Conservation (phyloP, 2,113 vertebrate genomes). For the Chamaea fasciata region DNA sequence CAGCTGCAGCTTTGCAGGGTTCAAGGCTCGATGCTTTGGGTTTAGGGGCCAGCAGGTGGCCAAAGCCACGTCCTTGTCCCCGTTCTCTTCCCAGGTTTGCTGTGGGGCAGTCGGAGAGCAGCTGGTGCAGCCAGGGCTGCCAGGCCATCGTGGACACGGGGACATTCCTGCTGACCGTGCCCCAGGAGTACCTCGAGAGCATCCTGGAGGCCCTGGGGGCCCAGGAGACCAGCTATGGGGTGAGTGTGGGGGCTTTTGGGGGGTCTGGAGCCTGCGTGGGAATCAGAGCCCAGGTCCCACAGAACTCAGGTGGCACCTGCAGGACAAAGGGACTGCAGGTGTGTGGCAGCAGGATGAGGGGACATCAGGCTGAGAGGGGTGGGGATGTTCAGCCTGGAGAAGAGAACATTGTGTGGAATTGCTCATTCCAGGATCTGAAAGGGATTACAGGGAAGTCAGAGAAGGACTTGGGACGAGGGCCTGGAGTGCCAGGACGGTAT, state of each 20-base stretch:
- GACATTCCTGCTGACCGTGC: conserved; percentile 52
- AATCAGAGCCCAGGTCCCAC: background rate
- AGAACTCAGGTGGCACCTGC: fast-evolving
- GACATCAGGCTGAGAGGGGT: background rate
- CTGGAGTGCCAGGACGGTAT: background rate
- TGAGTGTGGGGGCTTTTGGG: background rate
- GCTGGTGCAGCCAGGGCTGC: conserved; percentile 60
- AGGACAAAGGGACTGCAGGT: fast-evolving
- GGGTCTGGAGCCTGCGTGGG: fast-evolving
- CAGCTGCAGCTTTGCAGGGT: background rate
- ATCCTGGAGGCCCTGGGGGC: conserved; percentile 49
- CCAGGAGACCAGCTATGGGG: conserved; percentile 40
- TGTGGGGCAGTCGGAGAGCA: background rate
- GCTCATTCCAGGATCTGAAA: background rate
- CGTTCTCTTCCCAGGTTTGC: conserved; percentile 45
- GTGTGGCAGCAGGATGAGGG: background rate
- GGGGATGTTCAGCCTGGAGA: background rate
- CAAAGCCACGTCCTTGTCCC: background rate
- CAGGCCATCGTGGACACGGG: conserved; percentile 69
- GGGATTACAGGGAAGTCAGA: background rate
- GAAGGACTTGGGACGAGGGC: background rate
- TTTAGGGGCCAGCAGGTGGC: background rate
- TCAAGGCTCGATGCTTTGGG: fast-evolving
- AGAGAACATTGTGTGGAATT: background rate
- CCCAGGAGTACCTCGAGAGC: conserved; percentile 17